A percentile compares a stretch with the other conserved stretches of the same genome.
Evolutionary conservation across 2,888 invertebrate genomes (phyloP).

Genomic region (Chesias legatella): DNA sequence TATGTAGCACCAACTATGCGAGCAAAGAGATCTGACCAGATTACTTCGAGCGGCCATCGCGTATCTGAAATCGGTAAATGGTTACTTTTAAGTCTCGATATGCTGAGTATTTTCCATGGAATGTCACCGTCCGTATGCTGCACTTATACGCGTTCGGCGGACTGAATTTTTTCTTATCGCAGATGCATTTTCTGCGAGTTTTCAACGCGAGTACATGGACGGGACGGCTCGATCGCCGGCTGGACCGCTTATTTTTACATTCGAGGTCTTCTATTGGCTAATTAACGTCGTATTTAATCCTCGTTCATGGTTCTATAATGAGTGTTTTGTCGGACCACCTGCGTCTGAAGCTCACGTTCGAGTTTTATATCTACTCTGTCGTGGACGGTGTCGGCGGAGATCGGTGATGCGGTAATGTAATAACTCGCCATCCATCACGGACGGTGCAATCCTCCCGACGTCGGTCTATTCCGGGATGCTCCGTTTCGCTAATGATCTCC

Average conservation of each 20-base stretch:
- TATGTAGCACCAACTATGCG: constrained; percentile 66
- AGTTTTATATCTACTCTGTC: constrained; percentile 40
- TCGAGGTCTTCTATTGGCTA: constrained; percentile 32
- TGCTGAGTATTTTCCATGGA: constrained; percentile 71
- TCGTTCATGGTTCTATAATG: constrained; percentile 31
- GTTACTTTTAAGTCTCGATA: constrained; percentile 76
- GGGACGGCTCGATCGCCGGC: constrained; percentile 29
- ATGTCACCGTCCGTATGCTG: constrained; percentile 73
- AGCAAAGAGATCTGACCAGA: constrained; percentile 75
- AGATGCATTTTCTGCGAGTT: constrained; percentile 77
- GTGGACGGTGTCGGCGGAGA: constrained; percentile 46
- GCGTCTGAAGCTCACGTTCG: constrained; percentile 12
- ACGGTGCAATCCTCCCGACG: constrained; percentile 74
- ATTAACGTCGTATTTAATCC: constrained; percentile 38
- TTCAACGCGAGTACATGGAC: constrained; percentile 62
- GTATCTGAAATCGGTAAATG: constrained; percentile 80
- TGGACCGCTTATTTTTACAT: constrained; percentile 36
- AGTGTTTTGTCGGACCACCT: constrained; percentile 8
- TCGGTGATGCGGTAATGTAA: constrained; percentile 63
- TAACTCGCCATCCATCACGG: constrained; percentile 74
- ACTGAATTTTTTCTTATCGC: constrained; percentile 79
- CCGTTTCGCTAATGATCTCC: constrained; percentile 75
- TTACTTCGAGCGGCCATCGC: constrained; percentile 73
- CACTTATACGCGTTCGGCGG: constrained; percentile 72
- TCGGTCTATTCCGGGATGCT: constrained; percentile 77